These are phyloP conservation scores for Cynaeus angustus DNA, from an alignment of 2,888 invertebrate genomes.

Conservation along the genomic window DNA sequence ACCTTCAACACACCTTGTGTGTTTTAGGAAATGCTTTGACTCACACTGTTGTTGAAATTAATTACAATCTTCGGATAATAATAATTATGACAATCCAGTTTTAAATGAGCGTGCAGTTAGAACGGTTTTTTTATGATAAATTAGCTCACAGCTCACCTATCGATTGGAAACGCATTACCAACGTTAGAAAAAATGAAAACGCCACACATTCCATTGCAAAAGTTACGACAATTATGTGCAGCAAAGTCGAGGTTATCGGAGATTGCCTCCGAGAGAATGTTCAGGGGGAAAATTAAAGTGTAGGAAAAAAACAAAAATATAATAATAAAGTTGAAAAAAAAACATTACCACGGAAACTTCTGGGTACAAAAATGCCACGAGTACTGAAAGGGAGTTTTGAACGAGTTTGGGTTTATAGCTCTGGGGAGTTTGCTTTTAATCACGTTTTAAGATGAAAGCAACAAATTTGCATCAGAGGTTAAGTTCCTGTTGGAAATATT, in stretches of 20 bases:
- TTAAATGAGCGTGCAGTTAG: constrained; percentile 28
- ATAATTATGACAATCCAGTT: constrained; percentile 25
- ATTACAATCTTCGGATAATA: constrained; percentile 23
- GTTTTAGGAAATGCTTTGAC: constrained; percentile 23
- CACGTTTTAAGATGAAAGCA: too few relatives aligned
- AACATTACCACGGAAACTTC: too few relatives aligned
- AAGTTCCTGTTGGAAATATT: too few relatives aligned
- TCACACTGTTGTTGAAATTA: constrained; percentile 18
- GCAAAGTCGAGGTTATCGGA: constrained; percentile 38
- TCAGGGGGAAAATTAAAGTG: too few relatives aligned
- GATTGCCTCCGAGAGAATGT: constrained; percentile 2
- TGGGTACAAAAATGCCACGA: too few relatives aligned
- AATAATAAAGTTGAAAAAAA: too few relatives aligned
- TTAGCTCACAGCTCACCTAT: constrained; percentile 27
- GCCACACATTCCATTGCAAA: constrained; percentile 24
- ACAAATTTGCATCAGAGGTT: too few relatives aligned
- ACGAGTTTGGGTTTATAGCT: too few relatives aligned
- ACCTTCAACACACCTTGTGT: constrained; percentile 23
- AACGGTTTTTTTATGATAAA: constrained; percentile 24
- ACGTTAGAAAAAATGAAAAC: constrained; percentile 12
- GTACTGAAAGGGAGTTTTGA: too few relatives aligned
- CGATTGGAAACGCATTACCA: constrained; percentile 25
- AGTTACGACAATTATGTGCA: constrained; percentile 30
- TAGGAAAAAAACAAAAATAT: too few relatives aligned
- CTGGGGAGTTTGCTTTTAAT: too few relatives aligned